Evolutionary conservation across 2,113 vertebrate genomes (phyloP).

Genomic region (Aldabrachelys gigantea): DNA sequence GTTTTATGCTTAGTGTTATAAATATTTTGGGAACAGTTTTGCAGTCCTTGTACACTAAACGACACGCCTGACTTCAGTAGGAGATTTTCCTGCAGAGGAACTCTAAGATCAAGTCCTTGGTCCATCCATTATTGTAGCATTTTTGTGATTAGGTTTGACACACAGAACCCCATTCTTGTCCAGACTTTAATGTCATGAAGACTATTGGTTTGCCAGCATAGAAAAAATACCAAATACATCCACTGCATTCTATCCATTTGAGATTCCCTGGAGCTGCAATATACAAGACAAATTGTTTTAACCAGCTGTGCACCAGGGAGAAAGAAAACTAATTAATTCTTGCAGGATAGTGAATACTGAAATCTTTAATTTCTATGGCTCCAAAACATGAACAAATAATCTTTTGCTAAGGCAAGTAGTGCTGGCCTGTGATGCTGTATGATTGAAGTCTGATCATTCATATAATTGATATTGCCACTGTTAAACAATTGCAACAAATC

Average conservation of each 20-base stretch:
- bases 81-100: not conserved
- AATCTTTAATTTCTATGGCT: not conserved
- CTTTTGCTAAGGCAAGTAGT: not conserved
- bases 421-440: too few species aligned
- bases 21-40: not conserved
- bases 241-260: not conserved
- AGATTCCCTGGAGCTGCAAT: not conserved
- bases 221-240: not conserved
- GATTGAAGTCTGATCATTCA: too few species aligned
- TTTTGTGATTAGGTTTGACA: not conserved
- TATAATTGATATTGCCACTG: too few species aligned
- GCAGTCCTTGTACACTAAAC: not conserved
- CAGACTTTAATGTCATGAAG: not conserved
- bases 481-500: too few species aligned
- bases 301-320: not conserved
- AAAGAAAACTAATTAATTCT: not conserved
- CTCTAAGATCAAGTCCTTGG: not conserved
- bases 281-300: not conserved
- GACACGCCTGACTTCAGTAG: not conserved
- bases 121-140: not conserved
- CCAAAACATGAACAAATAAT: not conserved
- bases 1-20: not conserved
- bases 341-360: not conserved
- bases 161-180: not conserved
- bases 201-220: not conserved